A percentile compares a stretch with the other conserved stretches of the same genome.
phyloP scores from a whole-genome alignment of 1,140 invertebrate genomes.

The Zaprionus inermis region DNA sequence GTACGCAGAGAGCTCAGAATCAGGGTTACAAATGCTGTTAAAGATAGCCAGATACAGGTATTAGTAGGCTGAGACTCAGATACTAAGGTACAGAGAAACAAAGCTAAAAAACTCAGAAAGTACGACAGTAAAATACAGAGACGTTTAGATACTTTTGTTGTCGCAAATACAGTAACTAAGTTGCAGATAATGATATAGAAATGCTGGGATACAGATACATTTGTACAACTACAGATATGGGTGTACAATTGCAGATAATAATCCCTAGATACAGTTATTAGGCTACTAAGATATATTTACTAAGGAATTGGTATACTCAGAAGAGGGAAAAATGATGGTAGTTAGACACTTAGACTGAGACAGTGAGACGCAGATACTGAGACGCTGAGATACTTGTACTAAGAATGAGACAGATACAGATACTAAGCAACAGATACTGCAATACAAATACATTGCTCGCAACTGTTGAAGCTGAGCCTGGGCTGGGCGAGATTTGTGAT shows the following conservation, averaged over 20 bases:
- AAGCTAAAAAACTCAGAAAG: not conserved
- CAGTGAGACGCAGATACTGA: not conserved
- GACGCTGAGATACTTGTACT: no score
- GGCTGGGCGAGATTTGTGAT: constrained; percentile 3
- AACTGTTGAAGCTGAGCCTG: not conserved
- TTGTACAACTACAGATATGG: not conserved
- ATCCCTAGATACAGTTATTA: no score
- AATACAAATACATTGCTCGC: not conserved
- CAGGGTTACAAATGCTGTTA: not conserved
- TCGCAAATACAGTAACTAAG: no score
- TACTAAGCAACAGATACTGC: not conserved
- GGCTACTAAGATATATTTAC: no score
- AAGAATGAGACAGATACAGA: constrained; percentile 4
- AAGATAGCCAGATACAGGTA: not conserved
- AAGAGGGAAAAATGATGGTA: no score
- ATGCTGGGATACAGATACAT: no score
- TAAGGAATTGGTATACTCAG: no score
- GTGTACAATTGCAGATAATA: no score
- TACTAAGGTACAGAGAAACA: not conserved
- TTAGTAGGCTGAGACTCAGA: not conserved
- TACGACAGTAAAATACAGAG: not conserved
- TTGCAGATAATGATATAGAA: no score
- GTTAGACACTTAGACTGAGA: no score
- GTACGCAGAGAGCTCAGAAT: not conserved
- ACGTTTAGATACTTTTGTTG: no score